Base-by-base conservation (phyloP, 2,113 vertebrate genomes). In the Equus przewalskii region DNA sequence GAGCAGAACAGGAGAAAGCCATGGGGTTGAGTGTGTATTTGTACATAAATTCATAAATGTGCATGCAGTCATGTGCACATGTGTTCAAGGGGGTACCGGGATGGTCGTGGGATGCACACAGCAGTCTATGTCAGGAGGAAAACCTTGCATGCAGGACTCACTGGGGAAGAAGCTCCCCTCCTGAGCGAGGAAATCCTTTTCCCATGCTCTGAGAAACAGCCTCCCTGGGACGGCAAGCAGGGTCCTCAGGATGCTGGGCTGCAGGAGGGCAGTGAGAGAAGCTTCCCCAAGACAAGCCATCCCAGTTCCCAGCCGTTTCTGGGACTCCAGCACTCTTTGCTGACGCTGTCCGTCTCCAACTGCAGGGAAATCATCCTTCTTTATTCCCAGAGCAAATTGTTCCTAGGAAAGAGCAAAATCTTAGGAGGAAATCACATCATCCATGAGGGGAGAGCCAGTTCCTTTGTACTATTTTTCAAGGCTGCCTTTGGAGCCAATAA, bases 371-470 rank as follows among this genome's bases (percentile, higher is more conserved):
- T 97, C 94, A 98, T 98, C 98, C 95, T 96, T 98, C 97, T 98
- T 97, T 97, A 98, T 98, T 98, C 98, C 98, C 98, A 98, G 97
- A 58, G 98, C 98, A 97, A 96, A 98, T 97, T 97, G 97, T 98
- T 98, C 98, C 98, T 98, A 98, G 97, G 97, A 98, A 98, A 98
- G 98, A 98, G 98, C 97, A 95, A 98, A 98, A 97, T 98, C 98
- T 98, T 97, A 96, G 98, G 98, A 99, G 99, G 99, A 99, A 99
- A 99, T 99, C 98, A 99, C 98, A 98, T 98, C 98, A 99, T 98
- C 99, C 98, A 98, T 78, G 84, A 98, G 98, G 98, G 98, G 98
- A 98, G 98, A 97, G 98, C 98, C 98, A 97, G 98, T 98, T 99
- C 98, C 98, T 99, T 98, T 98, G 97, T 98, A 98, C 98, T 99